These are phyloP conservation scores for Cladopsammia gracilis DNA, from an alignment of 64 coral and sea anemone species.

Conservation along the genomic window DNA sequence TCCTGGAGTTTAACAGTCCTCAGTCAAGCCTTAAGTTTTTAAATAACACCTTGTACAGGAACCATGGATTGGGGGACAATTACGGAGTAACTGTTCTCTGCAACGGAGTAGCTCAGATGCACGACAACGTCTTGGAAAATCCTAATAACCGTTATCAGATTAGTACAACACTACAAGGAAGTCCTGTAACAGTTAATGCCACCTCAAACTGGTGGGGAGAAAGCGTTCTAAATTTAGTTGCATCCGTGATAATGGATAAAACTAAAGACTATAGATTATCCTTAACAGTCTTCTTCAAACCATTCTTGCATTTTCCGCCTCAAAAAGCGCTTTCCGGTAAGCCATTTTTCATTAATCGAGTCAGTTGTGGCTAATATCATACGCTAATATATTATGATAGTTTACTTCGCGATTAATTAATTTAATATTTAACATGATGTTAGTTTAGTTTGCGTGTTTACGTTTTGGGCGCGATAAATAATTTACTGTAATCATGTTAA, in stretches of 20 bases:
- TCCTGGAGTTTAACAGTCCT: constrained; percentile 43
- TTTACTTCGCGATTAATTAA: no score
- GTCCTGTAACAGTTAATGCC: neutral
- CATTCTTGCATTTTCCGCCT: constrained; percentile 18
- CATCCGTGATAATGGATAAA: constrained; percentile 33
- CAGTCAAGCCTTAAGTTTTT: neutral
- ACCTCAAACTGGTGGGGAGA: constrained; percentile 66
- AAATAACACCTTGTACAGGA: constrained; percentile 44
- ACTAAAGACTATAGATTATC: constrained; percentile 17
- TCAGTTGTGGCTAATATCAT: no score
- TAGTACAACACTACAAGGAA: neutral
- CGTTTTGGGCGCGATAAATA: no score
- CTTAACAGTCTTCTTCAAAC: constrained; percentile 29
- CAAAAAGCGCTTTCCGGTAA: constrained; percentile 56
- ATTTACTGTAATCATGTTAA: no score
- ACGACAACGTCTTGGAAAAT: constrained; percentile 11
- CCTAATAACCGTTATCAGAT: constrained; percentile 36
- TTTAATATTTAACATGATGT: no score
- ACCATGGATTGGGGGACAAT: constrained; percentile 15
- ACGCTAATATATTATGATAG: neutral
- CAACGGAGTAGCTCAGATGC: constrained; percentile 11
- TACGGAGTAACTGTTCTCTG: constrained; percentile 32
- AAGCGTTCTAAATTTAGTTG: neutral
- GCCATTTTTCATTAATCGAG: neutral
- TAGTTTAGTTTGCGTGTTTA: no score